Conservation (phyloP, 2,113 vertebrate genomes). For the Gnathonemus longibarbis region DNA sequence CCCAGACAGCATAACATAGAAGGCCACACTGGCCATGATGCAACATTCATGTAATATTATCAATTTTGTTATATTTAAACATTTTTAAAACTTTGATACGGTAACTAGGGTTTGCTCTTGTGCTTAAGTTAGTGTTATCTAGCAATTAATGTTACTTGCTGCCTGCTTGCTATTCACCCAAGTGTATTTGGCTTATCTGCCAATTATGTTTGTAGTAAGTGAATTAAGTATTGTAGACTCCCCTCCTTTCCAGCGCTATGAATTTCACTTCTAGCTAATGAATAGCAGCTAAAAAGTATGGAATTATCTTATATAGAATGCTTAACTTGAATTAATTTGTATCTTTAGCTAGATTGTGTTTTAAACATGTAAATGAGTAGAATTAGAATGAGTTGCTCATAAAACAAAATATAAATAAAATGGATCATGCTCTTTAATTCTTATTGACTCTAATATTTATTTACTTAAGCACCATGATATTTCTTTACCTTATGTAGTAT, state of each 20-base stretch:
- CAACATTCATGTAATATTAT: constrained; percentile 2
- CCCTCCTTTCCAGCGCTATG: not conserved
- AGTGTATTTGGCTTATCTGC: not conserved
- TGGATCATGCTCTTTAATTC: not conserved
- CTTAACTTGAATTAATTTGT: not conserved
- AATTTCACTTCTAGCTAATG: not conserved
- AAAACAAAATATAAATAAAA: not conserved
- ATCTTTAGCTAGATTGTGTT: not conserved
- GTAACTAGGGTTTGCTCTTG: not conserved
- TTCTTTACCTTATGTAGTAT: not conserved
- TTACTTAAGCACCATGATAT: not conserved
- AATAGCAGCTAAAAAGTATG: not conserved
- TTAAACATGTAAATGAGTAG: not conserved
- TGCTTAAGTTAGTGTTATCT: not conserved
- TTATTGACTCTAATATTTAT: not conserved
- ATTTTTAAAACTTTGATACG: not conserved
- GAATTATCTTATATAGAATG: not conserved
- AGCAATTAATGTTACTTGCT: not conserved
- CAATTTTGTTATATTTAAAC: not conserved
- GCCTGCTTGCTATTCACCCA: not conserved
- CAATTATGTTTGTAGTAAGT: not conserved
- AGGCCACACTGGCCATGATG: not conserved
- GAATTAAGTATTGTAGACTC: not conserved
- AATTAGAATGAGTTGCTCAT: constrained; percentile 6
- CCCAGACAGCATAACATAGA: not conserved